Evolutionary conservation across 2,888 invertebrate species (phyloP).

Genomic region (Nysson spinosus): DNA sequence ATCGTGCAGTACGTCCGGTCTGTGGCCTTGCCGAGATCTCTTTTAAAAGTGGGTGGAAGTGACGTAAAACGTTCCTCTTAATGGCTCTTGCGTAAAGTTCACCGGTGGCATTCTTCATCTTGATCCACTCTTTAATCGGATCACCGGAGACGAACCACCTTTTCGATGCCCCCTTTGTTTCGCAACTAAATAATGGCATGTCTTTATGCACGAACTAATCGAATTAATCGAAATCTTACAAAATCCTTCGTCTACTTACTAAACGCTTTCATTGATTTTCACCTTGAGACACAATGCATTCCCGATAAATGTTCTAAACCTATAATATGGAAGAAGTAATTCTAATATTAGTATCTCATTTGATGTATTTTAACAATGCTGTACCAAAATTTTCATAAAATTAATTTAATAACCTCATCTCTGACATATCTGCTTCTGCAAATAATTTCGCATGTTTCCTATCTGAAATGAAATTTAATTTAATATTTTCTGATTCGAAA

Average conservation of each 20-base stretch:
- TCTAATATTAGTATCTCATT: no score
- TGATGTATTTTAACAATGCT: no score
- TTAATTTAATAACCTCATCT: no score
- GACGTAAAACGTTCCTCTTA: conserved; percentile 38
- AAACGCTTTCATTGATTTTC: not conserved
- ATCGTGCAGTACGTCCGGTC: conserved; percentile 29
- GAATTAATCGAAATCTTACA: conserved; percentile 32
- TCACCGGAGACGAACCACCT: conserved; percentile 24
- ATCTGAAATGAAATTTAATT: no score
- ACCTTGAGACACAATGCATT: not conserved
- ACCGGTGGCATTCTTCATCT: conserved; percentile 14
- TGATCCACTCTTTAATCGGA: conserved; percentile 44
- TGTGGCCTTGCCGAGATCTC: conserved; percentile 35
- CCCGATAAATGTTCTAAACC: not conserved
- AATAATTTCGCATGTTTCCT: no score
- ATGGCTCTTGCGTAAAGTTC: conserved; percentile 29
- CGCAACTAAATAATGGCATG: conserved; percentile 21
- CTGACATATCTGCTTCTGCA: no score
- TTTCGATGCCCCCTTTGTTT: conserved; percentile 25
- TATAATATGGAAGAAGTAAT: not conserved
- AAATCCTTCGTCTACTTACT: not conserved
- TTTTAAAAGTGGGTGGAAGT: conserved; percentile 32
- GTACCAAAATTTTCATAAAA: no score
- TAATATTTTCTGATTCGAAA: no score
- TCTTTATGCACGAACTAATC: not conserved